Conservation (phyloP, 53 echinoderm and acorn worm species). For the Luidia sarsii region DNA sequence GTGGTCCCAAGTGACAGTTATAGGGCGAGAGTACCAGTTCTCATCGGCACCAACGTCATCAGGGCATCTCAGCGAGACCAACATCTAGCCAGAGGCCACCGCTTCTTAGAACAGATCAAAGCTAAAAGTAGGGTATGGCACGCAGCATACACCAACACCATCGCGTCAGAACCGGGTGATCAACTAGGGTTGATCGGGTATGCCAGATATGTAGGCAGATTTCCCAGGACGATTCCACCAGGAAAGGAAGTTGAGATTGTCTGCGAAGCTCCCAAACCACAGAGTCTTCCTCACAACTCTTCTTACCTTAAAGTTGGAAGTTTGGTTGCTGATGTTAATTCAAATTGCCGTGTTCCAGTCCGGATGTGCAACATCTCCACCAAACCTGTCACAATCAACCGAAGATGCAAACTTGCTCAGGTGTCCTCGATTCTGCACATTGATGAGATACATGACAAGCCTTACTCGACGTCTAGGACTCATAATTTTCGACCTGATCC, state of each 20-base stretch:
- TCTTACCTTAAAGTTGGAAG: neutral
- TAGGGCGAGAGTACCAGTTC: slow-evolving; percentile 3
- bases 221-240: neutral
- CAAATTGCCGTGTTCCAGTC: slow-evolving; percentile 7
- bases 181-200: neutral
- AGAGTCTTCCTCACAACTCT: neutral
- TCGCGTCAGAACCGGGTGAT: neutral
- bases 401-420: slow-evolving; percentile 2
- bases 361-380: slow-evolving; percentile 24
- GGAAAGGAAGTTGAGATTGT: neutral
- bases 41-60: slow-evolving; percentile 42
- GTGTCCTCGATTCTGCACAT: slow-evolving; percentile 5
- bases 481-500: neutral
- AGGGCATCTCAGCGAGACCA: slow-evolving; percentile 8
- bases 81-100: neutral
- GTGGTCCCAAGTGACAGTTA: slow-evolving; percentile 12
- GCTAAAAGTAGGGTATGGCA: slow-evolving; percentile 2
- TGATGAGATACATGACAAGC: too few relatives aligned
- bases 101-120: neutral
- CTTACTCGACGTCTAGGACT: too few relatives aligned
- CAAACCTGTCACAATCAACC: slow-evolving; percentile 6
- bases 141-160: neutral
- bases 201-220: neutral
- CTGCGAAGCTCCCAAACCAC: neutral
- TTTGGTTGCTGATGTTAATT: neutral